Conservation (phyloP, 1,140 invertebrate genomes). For the Anastrepha ludens region DNA sequence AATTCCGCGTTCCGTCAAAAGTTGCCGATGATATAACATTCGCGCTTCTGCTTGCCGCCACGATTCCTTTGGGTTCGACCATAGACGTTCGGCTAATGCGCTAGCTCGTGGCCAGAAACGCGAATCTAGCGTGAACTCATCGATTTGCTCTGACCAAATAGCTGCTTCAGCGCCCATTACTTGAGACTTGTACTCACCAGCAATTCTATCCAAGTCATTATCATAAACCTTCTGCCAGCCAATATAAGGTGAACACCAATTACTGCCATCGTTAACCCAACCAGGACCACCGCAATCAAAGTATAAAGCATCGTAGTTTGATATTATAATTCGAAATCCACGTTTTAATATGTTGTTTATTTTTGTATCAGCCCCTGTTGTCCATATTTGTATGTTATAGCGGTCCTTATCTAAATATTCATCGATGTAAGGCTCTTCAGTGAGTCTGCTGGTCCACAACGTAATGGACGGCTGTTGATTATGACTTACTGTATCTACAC, state of each 20-base stretch:
- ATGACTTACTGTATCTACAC: slow-evolving; percentile 76
- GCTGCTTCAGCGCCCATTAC: slow-evolving; percentile 85
- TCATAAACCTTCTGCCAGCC: slow-evolving; percentile 91
- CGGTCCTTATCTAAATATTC: slow-evolving; percentile 81
- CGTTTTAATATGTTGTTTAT: slow-evolving; percentile 81
- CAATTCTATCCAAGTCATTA: slow-evolving; percentile 81
- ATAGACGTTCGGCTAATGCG: slow-evolving; percentile 87
- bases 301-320: slow-evolving; percentile 89
- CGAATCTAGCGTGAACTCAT: slow-evolving; percentile 79
- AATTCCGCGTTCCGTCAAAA: slow-evolving; percentile 81
- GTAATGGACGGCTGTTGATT: slow-evolving; percentile 77
- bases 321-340: slow-evolving; percentile 85
- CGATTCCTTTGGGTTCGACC: slow-evolving; percentile 79
- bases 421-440: slow-evolving; percentile 80
- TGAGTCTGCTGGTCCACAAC: slow-evolving; percentile 89
- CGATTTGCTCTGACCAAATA: slow-evolving; percentile 88
- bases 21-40: slow-evolving; percentile 82
- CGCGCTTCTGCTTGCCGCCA: slow-evolving; percentile 82
- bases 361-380: slow-evolving; percentile 78
- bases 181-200: slow-evolving; percentile 75
- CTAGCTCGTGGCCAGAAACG: slow-evolving; percentile 87
- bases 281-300: slow-evolving; percentile 86
- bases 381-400: slow-evolving; percentile 91
- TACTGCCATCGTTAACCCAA: slow-evolving; percentile 81
- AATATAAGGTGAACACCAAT: slow-evolving; percentile 92